Conservation (phyloP, 2,797 vertebrate species). For the Sebastes melanostomus region DNA sequence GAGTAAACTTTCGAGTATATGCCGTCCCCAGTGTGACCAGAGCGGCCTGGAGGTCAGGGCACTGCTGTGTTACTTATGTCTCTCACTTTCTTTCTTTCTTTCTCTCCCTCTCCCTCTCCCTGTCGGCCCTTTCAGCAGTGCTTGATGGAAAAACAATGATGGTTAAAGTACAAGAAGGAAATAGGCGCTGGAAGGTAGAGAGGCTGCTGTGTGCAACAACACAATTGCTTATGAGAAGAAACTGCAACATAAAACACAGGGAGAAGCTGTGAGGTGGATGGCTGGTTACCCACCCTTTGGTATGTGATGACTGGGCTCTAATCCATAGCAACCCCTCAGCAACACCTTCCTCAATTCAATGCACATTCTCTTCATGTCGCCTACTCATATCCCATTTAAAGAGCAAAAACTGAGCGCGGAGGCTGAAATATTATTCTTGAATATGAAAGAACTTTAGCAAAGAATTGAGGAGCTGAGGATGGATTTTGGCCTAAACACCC, state of each 20-base stretch:
- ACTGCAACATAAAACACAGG: conserved; percentile 70
- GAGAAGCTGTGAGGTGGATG: conserved; percentile 69
- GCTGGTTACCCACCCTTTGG: conserved; percentile 22
- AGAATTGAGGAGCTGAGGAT: conserved; percentile 30
- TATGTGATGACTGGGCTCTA: conserved; percentile 8
- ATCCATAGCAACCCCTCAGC: conserved; percentile 22
- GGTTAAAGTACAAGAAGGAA: conserved; percentile 67
- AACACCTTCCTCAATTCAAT: conserved; percentile 13
- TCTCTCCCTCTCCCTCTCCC: conserved; percentile 54
- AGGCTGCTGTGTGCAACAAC: conserved; percentile 63
- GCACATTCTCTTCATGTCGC: neutral
- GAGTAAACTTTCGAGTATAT: conserved; percentile 83
- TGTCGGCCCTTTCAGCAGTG: conserved; percentile 74
- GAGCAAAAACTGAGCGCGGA: neutral
- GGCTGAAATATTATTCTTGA: neutral
- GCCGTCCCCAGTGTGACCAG: conserved; percentile 63
- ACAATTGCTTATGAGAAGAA: conserved; percentile 61
- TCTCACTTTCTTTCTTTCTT: conserved; percentile 52
- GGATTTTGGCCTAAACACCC: neutral
- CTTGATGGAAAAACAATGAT: conserved; percentile 84
- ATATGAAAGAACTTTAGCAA: neutral
- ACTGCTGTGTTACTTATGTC: conserved; percentile 65
- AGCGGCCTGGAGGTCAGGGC: conserved; percentile 60
- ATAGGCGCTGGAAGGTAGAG: conserved; percentile 56
- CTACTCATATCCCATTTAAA: neutral